Evolutionary conservation across 2,888 invertebrate species (phyloP).

Genomic region (Nesidiocoris tenuis): DNA sequence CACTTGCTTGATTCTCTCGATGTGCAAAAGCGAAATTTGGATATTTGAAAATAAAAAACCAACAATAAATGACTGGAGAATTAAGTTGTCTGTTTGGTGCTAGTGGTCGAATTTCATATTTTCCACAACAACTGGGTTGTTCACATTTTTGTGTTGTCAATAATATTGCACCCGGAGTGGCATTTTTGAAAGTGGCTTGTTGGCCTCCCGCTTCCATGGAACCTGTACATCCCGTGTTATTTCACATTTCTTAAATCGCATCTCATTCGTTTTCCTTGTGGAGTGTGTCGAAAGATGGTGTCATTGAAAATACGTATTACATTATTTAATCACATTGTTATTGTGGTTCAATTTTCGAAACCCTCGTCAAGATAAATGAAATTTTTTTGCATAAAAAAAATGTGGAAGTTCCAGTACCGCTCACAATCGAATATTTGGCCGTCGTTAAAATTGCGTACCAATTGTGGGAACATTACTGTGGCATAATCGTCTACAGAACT

Average conservation of each 20-base stretch:
- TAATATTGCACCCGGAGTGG: slow-evolving; percentile 34
- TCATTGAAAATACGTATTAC: too few species aligned
- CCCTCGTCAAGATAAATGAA: too few species aligned
- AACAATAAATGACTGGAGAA: not conserved
- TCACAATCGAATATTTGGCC: too few species aligned
- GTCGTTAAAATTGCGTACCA: too few species aligned
- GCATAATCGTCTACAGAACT: too few species aligned
- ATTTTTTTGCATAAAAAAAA: too few species aligned
- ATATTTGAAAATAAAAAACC: not conserved
- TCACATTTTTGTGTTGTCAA: slow-evolving; percentile 34
- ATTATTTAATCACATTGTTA: not conserved
- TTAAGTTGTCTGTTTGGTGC: not conserved
- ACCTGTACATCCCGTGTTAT: slow-evolving; percentile 27
- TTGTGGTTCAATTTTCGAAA: not conserved
- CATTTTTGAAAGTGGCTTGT: slow-evolving; percentile 38
- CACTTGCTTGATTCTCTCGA: slow-evolving; percentile 38
- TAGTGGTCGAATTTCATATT: not conserved
- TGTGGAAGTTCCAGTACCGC: too few species aligned
- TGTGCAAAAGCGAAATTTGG: slow-evolving; percentile 32
- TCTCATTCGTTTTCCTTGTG: slow-evolving; percentile 20
- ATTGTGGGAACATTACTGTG: too few species aligned
- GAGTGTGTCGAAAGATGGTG: too few species aligned
- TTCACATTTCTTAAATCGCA: slow-evolving; percentile 28
- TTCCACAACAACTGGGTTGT: slow-evolving; percentile 3
- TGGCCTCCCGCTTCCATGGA: slow-evolving; percentile 35